Evolutionary conservation across 2,888 invertebrate species (phyloP), one percentile per base, ranked within the genome.

Genomic region (Dysmachus trigonus): DNA sequence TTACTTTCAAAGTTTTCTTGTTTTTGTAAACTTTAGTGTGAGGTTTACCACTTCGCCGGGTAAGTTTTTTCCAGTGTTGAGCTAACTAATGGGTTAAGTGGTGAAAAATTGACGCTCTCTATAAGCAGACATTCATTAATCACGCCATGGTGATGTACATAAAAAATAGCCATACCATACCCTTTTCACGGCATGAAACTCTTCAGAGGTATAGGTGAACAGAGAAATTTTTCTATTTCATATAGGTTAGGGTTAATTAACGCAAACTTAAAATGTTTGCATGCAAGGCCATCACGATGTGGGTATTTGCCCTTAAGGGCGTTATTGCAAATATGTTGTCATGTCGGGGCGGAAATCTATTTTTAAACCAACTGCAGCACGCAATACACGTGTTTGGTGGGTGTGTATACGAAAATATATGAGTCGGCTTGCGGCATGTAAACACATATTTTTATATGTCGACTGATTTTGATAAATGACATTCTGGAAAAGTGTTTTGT

Each of bases 51-150:
- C 10, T 10, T 22, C 33, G 31, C 4, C 31, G 73, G 33, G 73
- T 2, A 73, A 33, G 73, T 73, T 73, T 73, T 73, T 33, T n/a
- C 15, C n/a, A 73, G 73, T 5, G 13, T 31, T 31, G 10, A 33
- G 33, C 73, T 73, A n/a, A 73, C 73, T 73, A 73, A 73, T 73
- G 73, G 73, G 73, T 73, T 73, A 73, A 73, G 73, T 15, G 73
- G 33, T 73, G 73, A 73, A 73, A 73, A 73, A 73, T 73, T 73
- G 33, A 18, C 1, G 33, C 15, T 6, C 31, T 33, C 33, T 10
- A 33, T 31, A 73, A 33, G 33, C 73, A 73, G 27, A 73, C n/a
- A 33, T 31, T 5, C 31, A 73, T 73, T 73, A 73, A 73, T 73
- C 33, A 73, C 6, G 6, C 73, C n/a, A 15, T 33, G n/a, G 1